A percentile compares a stretch with the other conserved stretches of the same genome.
phyloP scores from a whole-genome alignment of 2,113 vertebrate species.

The Odocoileus hemionus region DNA sequence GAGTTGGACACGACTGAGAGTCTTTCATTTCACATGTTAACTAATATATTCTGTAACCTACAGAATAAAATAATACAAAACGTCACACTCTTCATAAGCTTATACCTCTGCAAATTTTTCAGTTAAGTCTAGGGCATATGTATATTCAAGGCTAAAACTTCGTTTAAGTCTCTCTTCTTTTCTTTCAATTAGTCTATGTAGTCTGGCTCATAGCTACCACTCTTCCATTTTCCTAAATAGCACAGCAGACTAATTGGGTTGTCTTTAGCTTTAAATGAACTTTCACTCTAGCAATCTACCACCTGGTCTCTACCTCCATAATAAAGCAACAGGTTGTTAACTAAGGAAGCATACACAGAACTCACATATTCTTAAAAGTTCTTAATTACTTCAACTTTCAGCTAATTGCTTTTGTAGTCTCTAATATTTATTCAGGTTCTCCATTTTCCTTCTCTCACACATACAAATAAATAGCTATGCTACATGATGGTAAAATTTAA shows the following conservation, averaged over 20 bases:
- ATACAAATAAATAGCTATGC: neutral
- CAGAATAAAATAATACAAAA: neutral
- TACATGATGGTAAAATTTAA: neutral
- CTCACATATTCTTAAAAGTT: neutral
- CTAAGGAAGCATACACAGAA: neutral
- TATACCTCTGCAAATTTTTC: neutral
- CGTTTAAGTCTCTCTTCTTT: neutral
- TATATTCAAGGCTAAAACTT: neutral
- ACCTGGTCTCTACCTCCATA: neutral
- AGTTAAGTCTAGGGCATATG: neutral
- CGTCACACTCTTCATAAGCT: neutral
- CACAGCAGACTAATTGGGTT: neutral
- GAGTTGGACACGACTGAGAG: neutral
- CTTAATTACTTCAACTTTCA: neutral
- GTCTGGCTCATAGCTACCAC: neutral
- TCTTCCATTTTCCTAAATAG: neutral
- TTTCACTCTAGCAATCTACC: neutral
- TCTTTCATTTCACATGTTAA: neutral
- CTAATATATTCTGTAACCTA: neutral
- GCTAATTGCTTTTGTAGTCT: neutral
- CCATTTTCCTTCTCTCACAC: conserved; percentile 10
- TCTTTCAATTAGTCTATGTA: neutral
- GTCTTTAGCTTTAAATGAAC: conserved; percentile 22
- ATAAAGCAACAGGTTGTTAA: neutral
- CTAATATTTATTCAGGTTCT: neutral